Conservation (phyloP, 35 echinoderm and acorn worm species). For the Heliocidaris tuberculata region DNA sequence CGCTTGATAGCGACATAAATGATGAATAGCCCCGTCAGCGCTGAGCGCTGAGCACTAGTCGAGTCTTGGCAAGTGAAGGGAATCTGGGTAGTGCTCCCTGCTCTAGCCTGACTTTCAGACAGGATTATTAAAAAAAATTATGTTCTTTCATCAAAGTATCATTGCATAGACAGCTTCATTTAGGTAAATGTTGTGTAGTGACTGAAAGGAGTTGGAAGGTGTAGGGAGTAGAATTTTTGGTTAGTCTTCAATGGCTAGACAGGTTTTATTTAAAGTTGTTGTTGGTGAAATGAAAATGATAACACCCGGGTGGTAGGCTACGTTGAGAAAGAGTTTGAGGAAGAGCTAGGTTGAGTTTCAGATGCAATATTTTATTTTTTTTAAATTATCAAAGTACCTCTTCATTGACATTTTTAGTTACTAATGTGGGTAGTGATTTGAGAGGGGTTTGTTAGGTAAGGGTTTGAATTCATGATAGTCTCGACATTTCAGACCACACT, state of each 20-base stretch:
- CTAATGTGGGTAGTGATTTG: background rate
- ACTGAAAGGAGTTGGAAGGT: background rate
- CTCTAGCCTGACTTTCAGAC: background rate
- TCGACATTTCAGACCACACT: background rate
- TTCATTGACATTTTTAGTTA: background rate
- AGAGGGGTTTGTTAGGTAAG: background rate
- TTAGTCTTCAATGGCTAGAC: background rate
- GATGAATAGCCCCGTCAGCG: slow-evolving; percentile 50
- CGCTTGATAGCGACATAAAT: slow-evolving; percentile 44
- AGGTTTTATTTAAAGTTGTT: background rate
- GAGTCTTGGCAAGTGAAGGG: slow-evolving; percentile 7
- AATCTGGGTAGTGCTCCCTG: background rate
- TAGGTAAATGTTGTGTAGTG: no score
- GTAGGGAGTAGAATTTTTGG: background rate
- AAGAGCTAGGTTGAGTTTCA: background rate
- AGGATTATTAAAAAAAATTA: background rate
- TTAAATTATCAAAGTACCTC: background rate
- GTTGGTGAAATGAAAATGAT: background rate
- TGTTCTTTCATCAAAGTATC: background rate
- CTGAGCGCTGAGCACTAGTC: slow-evolving; percentile 29
- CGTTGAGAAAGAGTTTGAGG: background rate
- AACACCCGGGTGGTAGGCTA: background rate
- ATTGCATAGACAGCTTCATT: background rate
- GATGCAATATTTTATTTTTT: background rate
- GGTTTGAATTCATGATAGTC: background rate